Base-by-base conservation (phyloP, 2,888 invertebrate species). In the Microctonus aethiopoides region DNA sequence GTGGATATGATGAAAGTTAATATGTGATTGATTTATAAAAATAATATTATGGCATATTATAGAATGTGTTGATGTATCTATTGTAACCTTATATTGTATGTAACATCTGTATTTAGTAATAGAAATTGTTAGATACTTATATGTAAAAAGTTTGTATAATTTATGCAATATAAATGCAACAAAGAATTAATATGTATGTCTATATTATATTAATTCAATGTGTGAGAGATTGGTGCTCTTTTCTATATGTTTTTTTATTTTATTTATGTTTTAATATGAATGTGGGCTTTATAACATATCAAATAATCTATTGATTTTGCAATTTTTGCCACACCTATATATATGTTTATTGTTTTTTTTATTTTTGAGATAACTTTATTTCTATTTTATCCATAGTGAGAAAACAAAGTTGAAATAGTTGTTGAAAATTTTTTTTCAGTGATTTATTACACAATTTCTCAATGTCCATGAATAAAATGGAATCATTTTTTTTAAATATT, bases 41-140 rank as follows among this genome's bases (percentile, higher is more conserved):
- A 68, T 52, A 62, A 63, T 20, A 46, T n/a, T 68, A 56, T 68
- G 63, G 63, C 46, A 68, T 63, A 68, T 63, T 63, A 68, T 63
- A 51, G 63, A 63, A 68, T 68, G 41, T 56, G 20, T 66, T 59
- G 62, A 51, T 16, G 62, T 54, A 59, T 57, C 56, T 57, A 64
- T 69, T 69, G 64, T 62, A 63, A 63, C 56, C 46, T 63, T 34
- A 57, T 64, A 57, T 39, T 56, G 26, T 54, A 59, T 57, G 46
- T 26, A 56, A 59, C 57, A 54, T 69, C 59, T 64, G 64, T 59
- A 69, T 69, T n/a, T n/a, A 60, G 60, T 61, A 61, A 29, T 52
- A 34, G n/a, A n/a, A n/a, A n/a, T 34, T 32, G 60, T 60, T 67
- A 61, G 60, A 52, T 59, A 67, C 51, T 36, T 22, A 4, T 20